Percentiles rank a stretch among this genome's conserved stretches.
Evolutionary conservation across 2,888 invertebrate species (phyloP).

Genomic region (Zaprionus lineosus): DNA sequence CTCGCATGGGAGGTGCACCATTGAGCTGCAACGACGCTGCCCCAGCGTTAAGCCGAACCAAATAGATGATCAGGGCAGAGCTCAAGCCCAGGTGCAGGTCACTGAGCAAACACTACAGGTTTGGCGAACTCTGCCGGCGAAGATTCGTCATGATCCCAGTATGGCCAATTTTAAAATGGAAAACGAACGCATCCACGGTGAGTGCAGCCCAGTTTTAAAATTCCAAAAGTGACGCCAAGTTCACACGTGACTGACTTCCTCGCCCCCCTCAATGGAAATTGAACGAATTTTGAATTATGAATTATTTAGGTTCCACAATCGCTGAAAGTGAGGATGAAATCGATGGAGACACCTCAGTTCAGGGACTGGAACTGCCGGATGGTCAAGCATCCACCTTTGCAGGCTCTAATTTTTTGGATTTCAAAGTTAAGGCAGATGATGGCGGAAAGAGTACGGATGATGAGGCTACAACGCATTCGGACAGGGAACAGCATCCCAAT

Average conservation of each 20-base stretch:
- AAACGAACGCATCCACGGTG: constrained; percentile 81
- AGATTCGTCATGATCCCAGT: constrained; percentile 87
- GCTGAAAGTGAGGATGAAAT: constrained; percentile 61
- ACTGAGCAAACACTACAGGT: constrained; percentile 86
- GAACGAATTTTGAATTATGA: too few species aligned
- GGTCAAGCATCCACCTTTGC: constrained; percentile 52
- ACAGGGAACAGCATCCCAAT: constrained; percentile 57
- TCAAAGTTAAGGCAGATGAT: constrained; percentile 39
- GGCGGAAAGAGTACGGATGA: constrained; percentile 69
- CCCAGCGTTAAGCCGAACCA: constrained; percentile 37
- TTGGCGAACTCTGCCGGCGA: constrained; percentile 87
- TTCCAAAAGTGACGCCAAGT: too few species aligned
- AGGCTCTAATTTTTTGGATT: constrained; percentile 64
- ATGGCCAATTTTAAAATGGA: constrained; percentile 85
- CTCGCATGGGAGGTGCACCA: constrained; percentile 53
- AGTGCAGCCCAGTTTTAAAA: constrained; percentile 31
- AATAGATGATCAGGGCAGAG: constrained; percentile 23
- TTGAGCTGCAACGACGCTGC: constrained; percentile 69
- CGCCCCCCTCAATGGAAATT: too few species aligned
- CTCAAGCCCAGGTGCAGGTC: constrained; percentile 70
- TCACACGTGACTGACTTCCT: too few species aligned
- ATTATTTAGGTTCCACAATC: constrained; percentile 67
- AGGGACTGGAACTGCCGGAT: constrained; percentile 26
- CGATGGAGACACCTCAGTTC: constrained; percentile 40
- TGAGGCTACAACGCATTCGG: constrained; percentile 77